A percentile compares a stretch with the other conserved stretches of the same genome.
Evolutionary conservation across 2,113 vertebrate species (phyloP).

Genomic region (Chrysemys picta): DNA sequence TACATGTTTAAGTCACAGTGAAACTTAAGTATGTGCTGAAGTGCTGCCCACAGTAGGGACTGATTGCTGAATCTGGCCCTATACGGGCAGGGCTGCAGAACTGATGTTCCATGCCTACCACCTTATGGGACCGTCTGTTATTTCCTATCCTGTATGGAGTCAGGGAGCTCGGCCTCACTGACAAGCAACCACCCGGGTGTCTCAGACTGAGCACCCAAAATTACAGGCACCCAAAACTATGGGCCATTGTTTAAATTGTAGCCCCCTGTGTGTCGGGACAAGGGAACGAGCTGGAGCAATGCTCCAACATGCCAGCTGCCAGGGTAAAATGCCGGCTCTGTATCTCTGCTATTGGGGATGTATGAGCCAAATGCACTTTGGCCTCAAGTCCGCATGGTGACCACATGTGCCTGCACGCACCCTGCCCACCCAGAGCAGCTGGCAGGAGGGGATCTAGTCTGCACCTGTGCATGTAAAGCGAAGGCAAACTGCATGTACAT

Average conservation of each 20-base stretch:
- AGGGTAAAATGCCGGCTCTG: background rate
- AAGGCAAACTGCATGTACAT: background rate
- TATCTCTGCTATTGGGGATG: background rate
- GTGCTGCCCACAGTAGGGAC: background rate
- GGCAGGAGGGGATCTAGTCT: background rate
- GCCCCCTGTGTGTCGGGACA: background rate
- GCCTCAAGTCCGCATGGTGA: background rate
- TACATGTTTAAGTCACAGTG: background rate
- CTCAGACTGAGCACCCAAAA: background rate
- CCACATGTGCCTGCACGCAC: background rate
- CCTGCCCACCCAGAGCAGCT: background rate
- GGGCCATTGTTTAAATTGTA: too few species aligned
- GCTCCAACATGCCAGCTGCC: background rate
- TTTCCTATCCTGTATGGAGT: background rate
- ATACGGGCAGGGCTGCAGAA: background rate
- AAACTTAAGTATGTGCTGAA: background rate
- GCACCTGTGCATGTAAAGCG: background rate
- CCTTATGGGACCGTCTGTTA: background rate
- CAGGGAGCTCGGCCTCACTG: background rate
- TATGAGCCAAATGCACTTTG: background rate
- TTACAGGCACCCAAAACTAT: background rate
- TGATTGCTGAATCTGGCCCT: background rate
- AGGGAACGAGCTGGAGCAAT: background rate
- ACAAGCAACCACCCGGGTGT: background rate
- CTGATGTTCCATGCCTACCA: background rate